These are phyloP conservation scores for Gisinianus flammeolus DNA, from an alignment of 2,888 invertebrate genomes.

Conservation along the genomic window DNA sequence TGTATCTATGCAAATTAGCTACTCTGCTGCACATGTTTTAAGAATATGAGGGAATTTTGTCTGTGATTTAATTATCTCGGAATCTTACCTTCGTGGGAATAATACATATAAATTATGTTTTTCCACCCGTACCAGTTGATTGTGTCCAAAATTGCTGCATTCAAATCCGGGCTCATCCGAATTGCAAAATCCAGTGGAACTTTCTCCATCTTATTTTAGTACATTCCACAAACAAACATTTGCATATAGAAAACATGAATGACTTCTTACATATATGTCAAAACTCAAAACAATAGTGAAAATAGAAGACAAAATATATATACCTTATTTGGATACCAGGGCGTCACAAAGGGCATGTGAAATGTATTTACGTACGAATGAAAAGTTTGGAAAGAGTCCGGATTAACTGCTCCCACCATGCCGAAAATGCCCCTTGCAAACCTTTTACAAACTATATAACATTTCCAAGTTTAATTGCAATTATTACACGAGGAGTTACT, in stretches of 20 bases:
- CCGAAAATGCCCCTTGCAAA: constrained; percentile 87
- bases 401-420: constrained; percentile 88
- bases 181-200: constrained; percentile 75
- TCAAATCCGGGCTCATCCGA: constrained; percentile 93
- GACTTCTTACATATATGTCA: too few relatives aligned
- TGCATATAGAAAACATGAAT: not conserved
- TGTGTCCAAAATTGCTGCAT: constrained; percentile 92
- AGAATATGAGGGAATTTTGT: too few relatives aligned
- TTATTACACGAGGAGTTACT: too few relatives aligned
- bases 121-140: constrained; percentile 91
- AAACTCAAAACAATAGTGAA: constrained; percentile 8
- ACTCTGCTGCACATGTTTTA: too few relatives aligned
- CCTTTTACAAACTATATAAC: constrained; percentile 80
- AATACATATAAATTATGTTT: constrained; percentile 86
- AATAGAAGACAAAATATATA: too few relatives aligned
- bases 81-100: constrained; percentile 90
- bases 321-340: constrained; percentile 76
- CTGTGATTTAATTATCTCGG: too few relatives aligned
- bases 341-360: constrained; percentile 92
- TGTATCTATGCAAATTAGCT: not conserved
- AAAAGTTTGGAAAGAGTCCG: constrained; percentile 91
- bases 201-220: constrained; percentile 13
- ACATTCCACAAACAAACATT: not conserved
- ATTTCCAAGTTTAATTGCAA: too few relatives aligned
- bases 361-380: constrained; percentile 94